phyloP scores from a whole-genome alignment of 2,797 vertebrate species.

The Hyperoplus lanceolatus region DNA sequence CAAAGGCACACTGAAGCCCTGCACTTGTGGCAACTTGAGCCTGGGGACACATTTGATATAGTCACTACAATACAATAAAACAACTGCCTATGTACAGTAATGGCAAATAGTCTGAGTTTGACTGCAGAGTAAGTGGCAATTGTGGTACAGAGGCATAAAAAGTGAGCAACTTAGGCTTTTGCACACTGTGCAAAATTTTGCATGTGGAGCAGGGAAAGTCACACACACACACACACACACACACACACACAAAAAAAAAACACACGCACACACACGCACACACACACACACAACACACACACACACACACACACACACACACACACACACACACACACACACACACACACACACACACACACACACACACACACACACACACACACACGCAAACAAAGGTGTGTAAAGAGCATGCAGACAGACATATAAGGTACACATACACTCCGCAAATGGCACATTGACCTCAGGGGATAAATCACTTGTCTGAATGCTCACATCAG shows the following conservation, averaged over 20 bases:
- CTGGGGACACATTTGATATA: constrained; percentile 72
- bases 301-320: constrained; percentile 22
- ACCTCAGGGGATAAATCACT: constrained; percentile 68
- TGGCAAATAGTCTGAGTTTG: constrained; percentile 53
- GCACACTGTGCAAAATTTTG: constrained; percentile 4
- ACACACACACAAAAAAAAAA: too few relatives aligned
- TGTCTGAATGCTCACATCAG: constrained; percentile 72
- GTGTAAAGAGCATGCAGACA: constrained; percentile 34
- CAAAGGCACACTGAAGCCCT: constrained; percentile 57
- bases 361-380: constrained; percentile 21
- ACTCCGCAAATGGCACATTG: constrained; percentile 60
- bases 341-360: constrained; percentile 22
- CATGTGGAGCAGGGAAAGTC: constrained; percentile 17
- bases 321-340: constrained; percentile 22
- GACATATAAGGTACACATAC: constrained; percentile 47
- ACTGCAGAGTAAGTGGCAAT: constrained; percentile 48
- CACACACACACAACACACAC: constrained; percentile 23
- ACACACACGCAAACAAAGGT: constrained; percentile 5
- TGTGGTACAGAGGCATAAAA: constrained; percentile 37
- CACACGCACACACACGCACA: constrained; percentile 22
- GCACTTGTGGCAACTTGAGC: constrained; percentile 67
- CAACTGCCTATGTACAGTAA: constrained; percentile 55
- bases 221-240: constrained; percentile 19
- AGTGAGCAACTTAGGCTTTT: constrained; percentile 47
- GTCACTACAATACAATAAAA: constrained; percentile 51